Evolutionary conservation across 1,140 invertebrate species (phyloP).

Genomic region (Battus philenor): DNA sequence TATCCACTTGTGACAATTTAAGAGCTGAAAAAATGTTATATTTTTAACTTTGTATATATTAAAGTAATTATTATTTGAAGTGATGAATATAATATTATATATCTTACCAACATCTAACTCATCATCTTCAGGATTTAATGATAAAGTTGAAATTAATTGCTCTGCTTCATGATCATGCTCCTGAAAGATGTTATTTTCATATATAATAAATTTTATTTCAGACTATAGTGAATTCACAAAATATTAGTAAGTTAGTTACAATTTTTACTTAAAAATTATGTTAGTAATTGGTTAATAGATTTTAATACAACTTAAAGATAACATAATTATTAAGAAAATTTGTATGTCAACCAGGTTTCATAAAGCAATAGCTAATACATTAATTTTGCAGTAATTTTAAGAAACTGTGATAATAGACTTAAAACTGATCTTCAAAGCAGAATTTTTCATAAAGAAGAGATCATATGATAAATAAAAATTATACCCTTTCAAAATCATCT

Average conservation of each 20-base stretch:
- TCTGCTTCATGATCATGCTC: constrained; percentile 96
- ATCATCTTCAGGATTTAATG: constrained; percentile 89
- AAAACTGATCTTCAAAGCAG: not conserved
- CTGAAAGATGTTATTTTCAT: constrained; percentile 59
- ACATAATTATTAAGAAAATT: too few relatives aligned
- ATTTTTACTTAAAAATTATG: too few relatives aligned
- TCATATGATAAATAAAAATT: constrained; percentile 2
- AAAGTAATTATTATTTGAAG: constrained; percentile 8
- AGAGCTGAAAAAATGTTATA: constrained; percentile 61
- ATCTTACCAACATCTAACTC: constrained; percentile 86
- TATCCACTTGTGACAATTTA: constrained; percentile 90
- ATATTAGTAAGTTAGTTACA: too few relatives aligned
- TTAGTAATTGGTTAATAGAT: too few relatives aligned
- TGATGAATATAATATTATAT: not conserved
- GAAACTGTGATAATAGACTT: too few relatives aligned
- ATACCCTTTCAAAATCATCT: constrained; percentile 95
- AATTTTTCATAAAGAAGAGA: not conserved
- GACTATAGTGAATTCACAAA: not conserved
- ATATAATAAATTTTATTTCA: not conserved
- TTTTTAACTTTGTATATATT: too few relatives aligned
- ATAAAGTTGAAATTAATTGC: constrained; percentile 88
- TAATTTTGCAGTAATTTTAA: too few relatives aligned
- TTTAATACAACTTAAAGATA: too few relatives aligned
- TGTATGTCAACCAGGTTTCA: too few relatives aligned
- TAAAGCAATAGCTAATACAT: too few relatives aligned